These are phyloP conservation scores for Zoanthus gigantus DNA, from an alignment of 92 coral and sea anemone species.

Conservation along the genomic window DNA sequence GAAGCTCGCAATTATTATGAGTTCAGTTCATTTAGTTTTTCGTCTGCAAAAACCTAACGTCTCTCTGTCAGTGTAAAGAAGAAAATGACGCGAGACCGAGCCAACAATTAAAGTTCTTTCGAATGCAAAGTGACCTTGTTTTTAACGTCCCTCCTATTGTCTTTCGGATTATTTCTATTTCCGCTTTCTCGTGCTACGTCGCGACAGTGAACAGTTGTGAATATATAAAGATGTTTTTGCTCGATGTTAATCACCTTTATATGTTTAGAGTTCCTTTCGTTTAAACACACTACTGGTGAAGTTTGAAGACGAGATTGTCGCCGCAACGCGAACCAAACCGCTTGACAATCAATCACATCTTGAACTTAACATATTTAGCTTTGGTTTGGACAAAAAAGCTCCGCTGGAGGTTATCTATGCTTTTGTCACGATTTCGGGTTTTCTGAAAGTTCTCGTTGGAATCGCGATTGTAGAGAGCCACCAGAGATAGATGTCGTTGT, in stretches of 20 bases:
- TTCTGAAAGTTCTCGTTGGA: not conserved
- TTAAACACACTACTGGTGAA: not conserved
- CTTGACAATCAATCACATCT: not conserved
- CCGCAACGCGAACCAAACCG: not conserved
- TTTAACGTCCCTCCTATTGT: conserved; percentile 29
- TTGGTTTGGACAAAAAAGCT: not conserved
- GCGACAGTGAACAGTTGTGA: not conserved
- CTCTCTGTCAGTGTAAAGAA: not conserved
- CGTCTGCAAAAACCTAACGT: not conserved
- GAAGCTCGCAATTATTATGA: not conserved
- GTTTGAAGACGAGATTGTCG: conserved; percentile 1
- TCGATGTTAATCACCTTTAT: not conserved
- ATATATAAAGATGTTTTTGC: not conserved
- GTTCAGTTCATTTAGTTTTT: conserved; percentile 3
- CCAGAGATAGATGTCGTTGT: conserved; percentile 7
- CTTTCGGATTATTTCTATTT: conserved; percentile 11
- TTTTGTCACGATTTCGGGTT: not conserved
- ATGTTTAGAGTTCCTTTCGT: not conserved
- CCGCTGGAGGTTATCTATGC: not conserved
- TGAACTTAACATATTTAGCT: not conserved
- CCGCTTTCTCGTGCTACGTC: not conserved
- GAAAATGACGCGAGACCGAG: conserved; percentile 6
- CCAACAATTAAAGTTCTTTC: conserved; percentile 55
- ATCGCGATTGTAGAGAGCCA: not conserved
- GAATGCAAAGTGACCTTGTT: conserved; percentile 55